Evolutionary conservation across 2,113 vertebrate species (phyloP).

Genomic region (Odobenus rosmarus): DNA sequence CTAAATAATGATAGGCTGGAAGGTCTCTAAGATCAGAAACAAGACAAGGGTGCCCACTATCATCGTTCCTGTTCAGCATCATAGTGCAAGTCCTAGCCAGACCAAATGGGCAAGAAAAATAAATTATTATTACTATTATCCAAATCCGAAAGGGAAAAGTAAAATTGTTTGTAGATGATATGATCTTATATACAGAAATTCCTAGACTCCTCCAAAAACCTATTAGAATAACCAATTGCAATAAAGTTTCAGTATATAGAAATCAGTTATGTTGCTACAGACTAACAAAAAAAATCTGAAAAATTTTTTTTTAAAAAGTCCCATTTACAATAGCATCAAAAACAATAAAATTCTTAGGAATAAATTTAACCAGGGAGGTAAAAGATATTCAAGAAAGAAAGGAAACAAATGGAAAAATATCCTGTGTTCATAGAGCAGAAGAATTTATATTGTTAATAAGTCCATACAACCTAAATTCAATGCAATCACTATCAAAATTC

Average conservation of each 20-base stretch:
- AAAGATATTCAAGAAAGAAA: neutral
- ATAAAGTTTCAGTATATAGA: neutral
- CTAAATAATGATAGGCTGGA: neutral
- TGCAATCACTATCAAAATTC: neutral
- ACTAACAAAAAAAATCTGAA: neutral
- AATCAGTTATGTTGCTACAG: neutral
- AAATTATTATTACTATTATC: neutral
- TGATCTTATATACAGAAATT: neutral
- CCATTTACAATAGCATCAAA: neutral
- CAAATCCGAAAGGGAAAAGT: neutral
- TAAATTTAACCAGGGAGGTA: neutral
- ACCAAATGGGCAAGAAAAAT: neutral
- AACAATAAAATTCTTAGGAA: neutral
- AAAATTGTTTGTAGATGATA: neutral
- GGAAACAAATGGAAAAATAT: neutral
- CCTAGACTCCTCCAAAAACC: neutral
- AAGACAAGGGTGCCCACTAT: neutral
- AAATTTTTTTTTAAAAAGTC: neutral
- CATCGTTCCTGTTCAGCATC: neutral
- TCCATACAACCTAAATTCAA: neutral
- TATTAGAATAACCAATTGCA: neutral
- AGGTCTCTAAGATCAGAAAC: neutral
- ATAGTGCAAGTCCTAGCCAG: neutral
- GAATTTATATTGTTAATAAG: neutral
- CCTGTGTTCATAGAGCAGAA: neutral